Evolutionary conservation across 2,113 vertebrate genomes (phyloP), one percentile per base, ranked within the genome.

Genomic region (Gracilinanus agilis): DNA sequence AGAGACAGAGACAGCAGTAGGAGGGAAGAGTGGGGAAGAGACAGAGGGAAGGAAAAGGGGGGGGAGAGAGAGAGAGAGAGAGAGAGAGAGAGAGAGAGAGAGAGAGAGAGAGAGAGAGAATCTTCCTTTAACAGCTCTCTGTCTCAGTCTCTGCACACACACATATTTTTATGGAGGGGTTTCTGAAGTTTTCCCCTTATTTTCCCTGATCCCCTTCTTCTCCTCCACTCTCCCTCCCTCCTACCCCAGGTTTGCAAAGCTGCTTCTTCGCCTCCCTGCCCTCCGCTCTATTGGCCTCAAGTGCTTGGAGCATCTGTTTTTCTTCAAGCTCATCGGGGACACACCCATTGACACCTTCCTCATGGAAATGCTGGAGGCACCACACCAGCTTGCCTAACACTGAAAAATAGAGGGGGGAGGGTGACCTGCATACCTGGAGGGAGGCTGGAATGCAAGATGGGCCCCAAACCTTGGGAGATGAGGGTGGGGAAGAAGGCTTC

Each of bases 301-400:
- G 97, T 99, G 99, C 97, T 98, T 99, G 97, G 99, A 99, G 98
- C 99, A 99, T 97, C 99, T 99, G 96, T 99, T 99, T 98, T 99
- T 99, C 98, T 99, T 99, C 97, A 99, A 99, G 98, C 99, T 99
- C 96, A 99, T 99, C 23, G 99, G 99, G 0, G 99, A 99, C 98
- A 99, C 99, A 40, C 99, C 99, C 96, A 99, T 99, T 0, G 99
- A 99, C 98, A 99, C 99, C 96, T 99, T 99, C 97, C 99, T 99
- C 95, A 99, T 99, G 99, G 99, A 99, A 98, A 99, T 99, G 99
- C 98, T 99, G 0, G 99, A 99, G 98, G 99, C 99, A 0, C 99
- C 99, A 25, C 99, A 99, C 98, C 99, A 99, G 98, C 98, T 99
- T 92, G 99, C 99, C 97, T 99, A 99, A 98, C 24, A 83, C 83